Base-by-base conservation (phyloP, 2,888 invertebrate genomes). In the Achlya flavicornis region DNA sequence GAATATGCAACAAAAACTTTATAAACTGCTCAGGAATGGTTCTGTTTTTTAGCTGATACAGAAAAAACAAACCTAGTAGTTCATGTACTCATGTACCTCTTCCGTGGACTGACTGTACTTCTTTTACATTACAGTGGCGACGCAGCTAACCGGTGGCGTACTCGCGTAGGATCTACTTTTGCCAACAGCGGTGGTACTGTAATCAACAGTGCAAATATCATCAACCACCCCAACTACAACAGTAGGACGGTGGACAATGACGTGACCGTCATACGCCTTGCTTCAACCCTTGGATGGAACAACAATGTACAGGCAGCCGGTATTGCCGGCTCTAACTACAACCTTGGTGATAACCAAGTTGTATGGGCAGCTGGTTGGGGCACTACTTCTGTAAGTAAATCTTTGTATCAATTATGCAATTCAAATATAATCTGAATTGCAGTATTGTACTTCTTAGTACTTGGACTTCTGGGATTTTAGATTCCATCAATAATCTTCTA, bases 361-460 rank as follows among this genome's bases (percentile, higher is more conserved):
- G 83, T 87, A 0, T 84, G 80, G 81, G 86, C 87, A 35, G 74
- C 85, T 32, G 89, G 90, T 66, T 90, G 90, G 89, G 90, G 90
- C 4, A 26, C 65, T 10, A 83, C 72, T 59, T 65, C 62, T n/a
- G 85, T 86, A 73, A 81, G 84, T 80, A 59, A 58, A 35, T 12
- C n/a, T 16, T 58, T 4, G 48, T 48, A 4, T 26, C 26, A 26
- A 1, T 26, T 1, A 26, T 26, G n/a, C n/a, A n/a, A n/a, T n/a
- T n/a, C n/a, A n/a, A n/a, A n/a, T n/a, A n/a, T n/a, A n/a, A 26
- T 26, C 26, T 26, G 26, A 26, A 26, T 26, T 2, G 26, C 26
- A 26, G 26, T 26, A 11, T n/a, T 8, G 8, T 38, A 10, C 7
- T 38, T 10, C 2, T 26, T 1, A 2, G 26, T 26, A 26, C 26